Evolutionary conservation across 2,888 invertebrate species (phyloP), one percentile per base, ranked within the genome.

Genomic region (Hirtodrosophila duncani): DNA sequence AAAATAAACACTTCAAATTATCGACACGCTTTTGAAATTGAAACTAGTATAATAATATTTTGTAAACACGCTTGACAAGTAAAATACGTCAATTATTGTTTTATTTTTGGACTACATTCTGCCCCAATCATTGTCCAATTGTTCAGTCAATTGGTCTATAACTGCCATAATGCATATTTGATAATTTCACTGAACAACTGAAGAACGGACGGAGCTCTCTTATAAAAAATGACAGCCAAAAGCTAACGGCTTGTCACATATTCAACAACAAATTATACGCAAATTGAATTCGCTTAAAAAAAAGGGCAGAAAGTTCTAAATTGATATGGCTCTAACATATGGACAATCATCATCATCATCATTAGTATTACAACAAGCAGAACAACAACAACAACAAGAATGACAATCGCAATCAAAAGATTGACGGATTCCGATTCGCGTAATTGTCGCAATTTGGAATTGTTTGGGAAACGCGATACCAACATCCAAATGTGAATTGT

Each of bases 241-340:
- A 71, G 57, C 59, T 60, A 71, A 68, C 72, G 66, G 65, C 55
- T 58, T 68, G 69, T 65, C 63, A 66, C 66, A 68, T 58, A 55
- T 52, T 36, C 45, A 59, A 24, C 30, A 9, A 56, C 60, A 48
- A 71, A 63, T 59, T 66, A 63, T 63, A 62, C 67, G 59, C 53
- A 69, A 72, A 69, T 70, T 74, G 69, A 55, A 60, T 66, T 63
- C 45, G 46, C 20, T 29, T 26, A 46, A 39, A 52, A 24, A 14
- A 42, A 59, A 49, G 52, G 46, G 43, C 29, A 58, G n/a, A n/a
- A n/a, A 63, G 58, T 74, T 75, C 63, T 67, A 50, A 69, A 74
- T 70, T 69, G 71, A 67, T 74, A 70, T 58, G 50, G 53, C 61
- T 49, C 61, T 49, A 52, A 38, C 46, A 71, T 56, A 72, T 65